Evolutionary conservation across 2,888 invertebrate genomes (phyloP), one percentile per base, ranked within the genome.

Genomic region (Macropis europaea): DNA sequence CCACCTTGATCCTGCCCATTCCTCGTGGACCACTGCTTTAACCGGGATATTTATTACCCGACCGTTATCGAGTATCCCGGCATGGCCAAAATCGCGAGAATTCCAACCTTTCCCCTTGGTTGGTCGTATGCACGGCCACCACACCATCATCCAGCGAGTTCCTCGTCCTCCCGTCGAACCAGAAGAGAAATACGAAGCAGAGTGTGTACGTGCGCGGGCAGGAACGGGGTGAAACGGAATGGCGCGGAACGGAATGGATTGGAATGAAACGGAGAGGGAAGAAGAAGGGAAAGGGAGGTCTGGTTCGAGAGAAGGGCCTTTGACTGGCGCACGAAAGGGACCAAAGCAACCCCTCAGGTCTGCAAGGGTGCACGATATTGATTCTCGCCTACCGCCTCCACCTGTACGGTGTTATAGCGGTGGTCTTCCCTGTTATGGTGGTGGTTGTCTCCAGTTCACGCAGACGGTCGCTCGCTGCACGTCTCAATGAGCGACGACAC

Each of bases 311-410:
- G 64, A 52, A 72, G 81, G 66, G 70, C 70, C 81, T 81, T 81
- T 76, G 79, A 78, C 76, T 80, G 71, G 80, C 75, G 74, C 79
- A 38, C 67, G 74, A 77, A 75, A 66, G 78, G 77, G 60, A 63
- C 77, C 76, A 60, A 76, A 81, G 53, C 68, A 76, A 76, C 77
- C 81, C 79, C 71, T 77, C 78, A 70, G 73, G 75, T 76, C 60
- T 66, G 71, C 72, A 82, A 83, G 82, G 83, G 83, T 81, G 82
- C 70, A 69, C 77, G 79, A 87, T 87, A 85, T 87, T 82, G 86
- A 87, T 86, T 84, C 82, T 79, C 66, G 73, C 81, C 77, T 77
- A 73, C 72, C 75, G 48, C 77, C 75, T 75, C 73, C 73, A 77
- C 61, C 68, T 53, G 68, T 54, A 70, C 43, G 32, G 42, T 22